Base-by-base conservation (phyloP, 2,113 vertebrate species). In the Onychostoma macrolepis region DNA sequence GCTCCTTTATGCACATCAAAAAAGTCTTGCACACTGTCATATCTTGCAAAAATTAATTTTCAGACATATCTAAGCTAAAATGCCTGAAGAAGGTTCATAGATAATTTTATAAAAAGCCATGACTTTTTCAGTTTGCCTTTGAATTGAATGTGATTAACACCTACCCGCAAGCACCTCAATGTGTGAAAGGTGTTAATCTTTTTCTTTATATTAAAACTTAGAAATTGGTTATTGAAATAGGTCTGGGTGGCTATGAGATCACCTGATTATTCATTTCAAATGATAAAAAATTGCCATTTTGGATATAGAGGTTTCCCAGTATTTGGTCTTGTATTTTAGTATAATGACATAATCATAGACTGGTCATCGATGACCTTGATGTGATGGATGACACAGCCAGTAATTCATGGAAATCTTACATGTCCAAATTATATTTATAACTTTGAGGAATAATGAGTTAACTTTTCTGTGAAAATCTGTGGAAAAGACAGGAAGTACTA, bases 1-100 rank as follows among this genome's bases (percentile, higher is more conserved):
- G 24, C 26, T 88, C 81, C 89, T 91, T 89, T 86, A n/a, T 83
- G 6, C 11, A 56, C 19, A 71, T 12, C 4, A 11, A 21, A 84
- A 84, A 72, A 58, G 5, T 76, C 6, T 26, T 26, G 74, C 6
- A 48, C 43, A 41, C 74, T 50, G 12, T 76, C 12, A 6, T 45
- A 17, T 6, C 41, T 13, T 12, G 4, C 21, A 12, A 75, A 75
- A 75, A 38, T 5, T 13, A 9, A n/a, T 76, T 28, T 76, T 45
- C 72, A 45, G 38, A n/a, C 2, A 75, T 45, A 6, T 43, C 33
- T 11, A 45, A 45, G 41, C 12, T 15, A 76, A 74, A 74, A 75
- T 45, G 8, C 2, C 8, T 24, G 2, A 4, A n/a, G 11, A 13
- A 43, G 24, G 5, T 75, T n/a, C 2, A 75, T 6, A 45, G n/a